These are phyloP conservation scores for Scomber scombrus DNA, from an alignment of 2,113 vertebrate genomes.

Conservation along the genomic window DNA sequence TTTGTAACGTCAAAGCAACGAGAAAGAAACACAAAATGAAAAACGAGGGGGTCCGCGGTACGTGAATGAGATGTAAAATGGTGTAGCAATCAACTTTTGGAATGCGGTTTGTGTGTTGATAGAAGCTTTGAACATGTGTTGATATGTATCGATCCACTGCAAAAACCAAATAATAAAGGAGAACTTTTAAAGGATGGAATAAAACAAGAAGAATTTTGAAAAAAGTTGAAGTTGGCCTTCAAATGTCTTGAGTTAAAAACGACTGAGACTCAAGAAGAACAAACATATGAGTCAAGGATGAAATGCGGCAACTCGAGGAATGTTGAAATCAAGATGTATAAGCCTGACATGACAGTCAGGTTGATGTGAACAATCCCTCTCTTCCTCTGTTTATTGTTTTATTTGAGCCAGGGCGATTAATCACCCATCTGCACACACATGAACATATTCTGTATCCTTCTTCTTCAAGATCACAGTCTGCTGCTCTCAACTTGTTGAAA, in stretches of 20 bases:
- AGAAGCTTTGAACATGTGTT: constrained; percentile 7
- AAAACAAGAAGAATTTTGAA: not conserved
- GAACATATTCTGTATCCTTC: not conserved
- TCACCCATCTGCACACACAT: constrained; percentile 50
- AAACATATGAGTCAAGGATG: constrained; percentile 41
- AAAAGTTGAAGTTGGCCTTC: not conserved
- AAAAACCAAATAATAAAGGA: constrained; percentile 26
- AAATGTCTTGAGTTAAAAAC: constrained; percentile 50
- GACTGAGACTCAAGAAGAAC: constrained; percentile 31
- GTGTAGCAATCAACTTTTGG: constrained; percentile 31
- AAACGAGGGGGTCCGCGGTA: constrained; percentile 39
- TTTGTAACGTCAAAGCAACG: constrained; percentile 62
- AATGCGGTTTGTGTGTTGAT: constrained; percentile 17
- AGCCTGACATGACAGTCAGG: constrained; percentile 46
- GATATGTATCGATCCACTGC: not conserved
- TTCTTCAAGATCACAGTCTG: not conserved
- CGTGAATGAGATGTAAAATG: constrained; percentile 43
- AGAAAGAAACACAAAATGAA: constrained; percentile 31
- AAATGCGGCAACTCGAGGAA: constrained; percentile 43
- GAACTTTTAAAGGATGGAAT: not conserved
- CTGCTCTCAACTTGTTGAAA: not conserved
- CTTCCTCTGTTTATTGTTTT: constrained; percentile 75
- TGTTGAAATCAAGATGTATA: constrained; percentile 63
- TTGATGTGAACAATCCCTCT: constrained; percentile 47
- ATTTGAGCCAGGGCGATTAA: constrained; percentile 57